phyloP scores from a whole-genome alignment of 2,888 invertebrate species.

The Patella ulyssiponensis region DNA sequence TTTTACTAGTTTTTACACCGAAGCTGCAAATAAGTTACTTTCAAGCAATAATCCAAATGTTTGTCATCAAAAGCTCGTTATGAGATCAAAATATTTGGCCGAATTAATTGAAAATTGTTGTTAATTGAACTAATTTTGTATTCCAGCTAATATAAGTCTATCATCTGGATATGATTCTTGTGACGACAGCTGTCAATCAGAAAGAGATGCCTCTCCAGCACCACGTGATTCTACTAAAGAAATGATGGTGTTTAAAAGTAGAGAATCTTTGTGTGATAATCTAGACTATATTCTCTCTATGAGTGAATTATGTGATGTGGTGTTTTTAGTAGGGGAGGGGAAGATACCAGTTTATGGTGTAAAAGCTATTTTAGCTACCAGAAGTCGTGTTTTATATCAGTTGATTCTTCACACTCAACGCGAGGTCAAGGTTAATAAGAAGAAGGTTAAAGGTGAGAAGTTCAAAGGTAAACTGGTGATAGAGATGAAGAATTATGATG shows the following conservation, averaged over 20 bases:
- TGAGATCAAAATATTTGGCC: no score
- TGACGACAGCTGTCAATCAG: not conserved
- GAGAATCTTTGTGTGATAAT: slow-evolving; percentile 3
- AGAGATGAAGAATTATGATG: not conserved
- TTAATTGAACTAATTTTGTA: no score
- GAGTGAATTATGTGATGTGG: not conserved
- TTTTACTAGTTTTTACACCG: no score
- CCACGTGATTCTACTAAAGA: not conserved
- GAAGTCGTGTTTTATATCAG: not conserved
- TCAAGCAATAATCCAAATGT: no score
- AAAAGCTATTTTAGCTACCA: not conserved
- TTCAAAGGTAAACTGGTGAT: not conserved
- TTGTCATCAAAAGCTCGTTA: no score
- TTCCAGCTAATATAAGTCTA: not conserved
- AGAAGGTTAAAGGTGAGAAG: not conserved
- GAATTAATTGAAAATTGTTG: no score
- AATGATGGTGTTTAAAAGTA: slow-evolving; percentile 7
- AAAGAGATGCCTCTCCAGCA: not conserved
- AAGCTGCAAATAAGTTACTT: no score
- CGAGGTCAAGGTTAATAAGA: not conserved
- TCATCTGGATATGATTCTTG: slow-evolving; percentile 7
- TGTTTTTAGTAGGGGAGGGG: not conserved
- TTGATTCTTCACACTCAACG: not conserved
- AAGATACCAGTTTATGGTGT: slow-evolving; percentile 8
- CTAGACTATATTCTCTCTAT: slow-evolving; percentile 1